Percentiles rank a stretch among this genome's conserved stretches.
Conservation (phyloP, 2,888 invertebrate genomes). For the Tenodera sinensis region DNA sequence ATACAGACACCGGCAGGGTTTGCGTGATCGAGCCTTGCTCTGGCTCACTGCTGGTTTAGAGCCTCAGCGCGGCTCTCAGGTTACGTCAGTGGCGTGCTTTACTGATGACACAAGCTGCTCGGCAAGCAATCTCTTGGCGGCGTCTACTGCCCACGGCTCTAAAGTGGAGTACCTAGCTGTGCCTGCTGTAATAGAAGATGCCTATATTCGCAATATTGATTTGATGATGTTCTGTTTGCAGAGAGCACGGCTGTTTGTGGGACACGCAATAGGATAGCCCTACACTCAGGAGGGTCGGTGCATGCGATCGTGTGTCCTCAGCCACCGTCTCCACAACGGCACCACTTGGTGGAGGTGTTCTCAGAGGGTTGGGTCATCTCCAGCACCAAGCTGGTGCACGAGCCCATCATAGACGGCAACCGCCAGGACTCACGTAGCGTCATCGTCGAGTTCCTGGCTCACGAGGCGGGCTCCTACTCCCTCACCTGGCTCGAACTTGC, state of each 20-base stretch:
- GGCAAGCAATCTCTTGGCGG: no score
- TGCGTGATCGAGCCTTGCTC: no score
- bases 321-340: slow-evolving; percentile 43
- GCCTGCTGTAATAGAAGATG: no score
- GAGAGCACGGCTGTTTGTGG: slow-evolving; percentile 55
- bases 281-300: slow-evolving; percentile 67
- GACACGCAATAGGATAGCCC: slow-evolving; percentile 73
- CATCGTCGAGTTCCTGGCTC: slow-evolving; percentile 74
- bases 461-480: slow-evolving; percentile 69
- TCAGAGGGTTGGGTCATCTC: slow-evolving; percentile 72
- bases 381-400: slow-evolving; percentile 36
- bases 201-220: no score
- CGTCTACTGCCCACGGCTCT: no score
- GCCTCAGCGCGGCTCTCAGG: no score
- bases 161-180: no score
- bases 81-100: no score
- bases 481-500: slow-evolving; percentile 82
- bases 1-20: no score
- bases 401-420: slow-evolving; percentile 28
- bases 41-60: no score
- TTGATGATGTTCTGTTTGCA: background rate
- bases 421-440: slow-evolving; percentile 43
- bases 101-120: no score
- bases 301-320: slow-evolving; percentile 60
- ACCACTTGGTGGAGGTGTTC: slow-evolving; percentile 53